phyloP scores from a whole-genome alignment of 2,113 vertebrate genomes.

The Vulpes ferrilata region DNA sequence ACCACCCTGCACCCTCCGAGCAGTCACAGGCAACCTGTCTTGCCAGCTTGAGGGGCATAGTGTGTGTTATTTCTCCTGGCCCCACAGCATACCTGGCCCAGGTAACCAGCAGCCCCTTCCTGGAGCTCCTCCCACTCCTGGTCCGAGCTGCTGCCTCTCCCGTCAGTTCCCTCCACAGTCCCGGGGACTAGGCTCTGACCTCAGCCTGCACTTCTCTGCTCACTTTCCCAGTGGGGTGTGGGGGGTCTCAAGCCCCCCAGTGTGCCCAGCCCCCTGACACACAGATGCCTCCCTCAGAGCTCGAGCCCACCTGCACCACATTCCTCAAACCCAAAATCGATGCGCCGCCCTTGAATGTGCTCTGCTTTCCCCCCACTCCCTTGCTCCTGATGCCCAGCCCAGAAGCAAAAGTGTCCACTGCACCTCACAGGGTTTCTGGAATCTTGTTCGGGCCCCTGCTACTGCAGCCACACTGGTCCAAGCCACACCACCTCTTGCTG shows the following conservation, averaged over 20 bases:
- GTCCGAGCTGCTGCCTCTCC: accelerated
- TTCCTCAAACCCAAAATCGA: background rate
- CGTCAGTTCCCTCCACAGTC: background rate
- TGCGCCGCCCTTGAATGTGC: accelerated
- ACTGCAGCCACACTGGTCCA: accelerated
- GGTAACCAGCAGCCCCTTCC: accelerated
- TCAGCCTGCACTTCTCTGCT: background rate
- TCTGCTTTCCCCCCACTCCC: background rate
- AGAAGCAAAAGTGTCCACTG: accelerated
- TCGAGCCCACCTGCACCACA: background rate
- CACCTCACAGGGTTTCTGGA: background rate
- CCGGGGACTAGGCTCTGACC: background rate
- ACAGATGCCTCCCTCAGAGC: background rate
- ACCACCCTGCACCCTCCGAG: background rate
- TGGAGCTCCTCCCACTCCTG: accelerated
- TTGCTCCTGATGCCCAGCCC: background rate
- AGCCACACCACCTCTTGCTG: background rate
- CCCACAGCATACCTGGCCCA: background rate
- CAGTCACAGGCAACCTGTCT: background rate
- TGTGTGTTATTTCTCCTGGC: background rate
- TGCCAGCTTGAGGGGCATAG: background rate
- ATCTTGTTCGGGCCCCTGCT: background rate
- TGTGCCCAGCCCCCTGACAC: too few species aligned
- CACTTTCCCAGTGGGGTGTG: background rate
- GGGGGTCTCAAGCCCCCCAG: background rate